Evolutionary conservation across 2,113 vertebrate genomes (phyloP).

Genomic region (Mormoops blainvillei): DNA sequence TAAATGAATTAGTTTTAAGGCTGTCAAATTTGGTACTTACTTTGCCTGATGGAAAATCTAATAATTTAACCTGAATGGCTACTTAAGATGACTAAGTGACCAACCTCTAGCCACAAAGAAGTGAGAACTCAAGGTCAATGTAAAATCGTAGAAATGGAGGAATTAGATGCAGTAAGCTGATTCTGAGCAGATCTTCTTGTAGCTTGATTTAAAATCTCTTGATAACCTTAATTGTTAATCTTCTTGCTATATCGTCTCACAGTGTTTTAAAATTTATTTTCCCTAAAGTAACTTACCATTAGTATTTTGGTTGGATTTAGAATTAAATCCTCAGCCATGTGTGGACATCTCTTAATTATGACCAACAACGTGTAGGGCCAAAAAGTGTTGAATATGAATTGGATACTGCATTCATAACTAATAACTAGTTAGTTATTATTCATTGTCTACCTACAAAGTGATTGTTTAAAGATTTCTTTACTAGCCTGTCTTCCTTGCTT

Average conservation of each 20-base stretch:
- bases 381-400: neutral
- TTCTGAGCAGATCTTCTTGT: neutral
- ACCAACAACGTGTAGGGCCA: neutral
- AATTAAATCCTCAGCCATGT: neutral
- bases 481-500: neutral
- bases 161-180: neutral
- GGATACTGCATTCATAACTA: neutral
- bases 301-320: neutral
- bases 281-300: neutral
- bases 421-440: neutral
- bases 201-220: neutral
- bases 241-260: neutral
- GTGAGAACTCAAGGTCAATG: neutral
- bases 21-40: neutral
- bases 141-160: neutral
- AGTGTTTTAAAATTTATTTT: conserved; percentile 9
- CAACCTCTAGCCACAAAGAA: neutral
- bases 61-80: conserved; percentile 4
- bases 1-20: conserved; percentile 8
- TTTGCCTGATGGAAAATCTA: neutral
- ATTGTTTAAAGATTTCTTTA: neutral
- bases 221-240: neutral
- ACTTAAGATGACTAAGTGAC: neutral
- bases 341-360: neutral
- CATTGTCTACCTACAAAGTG: neutral